phyloP scores from a whole-genome alignment of 2,113 vertebrate species.

The Aegithalos caudatus region DNA sequence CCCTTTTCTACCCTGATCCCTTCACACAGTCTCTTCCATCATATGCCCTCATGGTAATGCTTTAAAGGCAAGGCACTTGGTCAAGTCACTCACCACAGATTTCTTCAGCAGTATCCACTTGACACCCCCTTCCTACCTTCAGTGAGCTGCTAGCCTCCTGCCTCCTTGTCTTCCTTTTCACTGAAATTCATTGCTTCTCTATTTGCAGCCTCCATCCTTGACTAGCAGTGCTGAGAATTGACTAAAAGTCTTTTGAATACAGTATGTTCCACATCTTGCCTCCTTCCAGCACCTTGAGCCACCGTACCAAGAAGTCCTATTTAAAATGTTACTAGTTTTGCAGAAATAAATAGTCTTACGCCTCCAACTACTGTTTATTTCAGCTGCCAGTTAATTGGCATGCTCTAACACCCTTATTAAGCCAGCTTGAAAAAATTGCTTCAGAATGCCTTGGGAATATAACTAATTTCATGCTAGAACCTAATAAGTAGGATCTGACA shows the following conservation, averaged over 20 bases:
- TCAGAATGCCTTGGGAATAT: constrained; percentile 74
- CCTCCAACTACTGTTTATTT: constrained; percentile 72
- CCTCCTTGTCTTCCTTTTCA: neutral
- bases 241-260: constrained; percentile 61
- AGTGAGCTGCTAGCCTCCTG: neutral
- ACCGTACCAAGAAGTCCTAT: constrained; percentile 70
- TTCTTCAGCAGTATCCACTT: neutral
- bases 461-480: constrained; percentile 79
- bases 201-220: constrained; percentile 67
- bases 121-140: neutral
- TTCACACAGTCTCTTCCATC: neutral
- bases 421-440: constrained; percentile 72
- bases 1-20: neutral
- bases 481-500: constrained; percentile 73
- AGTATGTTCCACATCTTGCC: constrained; percentile 55
- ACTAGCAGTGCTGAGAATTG: constrained; percentile 65
- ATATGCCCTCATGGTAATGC: neutral
- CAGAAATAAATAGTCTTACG: constrained; percentile 69
- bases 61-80: neutral
- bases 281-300: constrained; percentile 47
- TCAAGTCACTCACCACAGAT: neutral
- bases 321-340: constrained; percentile 75
- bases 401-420: constrained; percentile 70
- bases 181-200: constrained; percentile 59
- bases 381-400: constrained; percentile 70